Evolutionary conservation across 2,888 invertebrate species (phyloP).

Genomic region (Eilema sororculum): DNA sequence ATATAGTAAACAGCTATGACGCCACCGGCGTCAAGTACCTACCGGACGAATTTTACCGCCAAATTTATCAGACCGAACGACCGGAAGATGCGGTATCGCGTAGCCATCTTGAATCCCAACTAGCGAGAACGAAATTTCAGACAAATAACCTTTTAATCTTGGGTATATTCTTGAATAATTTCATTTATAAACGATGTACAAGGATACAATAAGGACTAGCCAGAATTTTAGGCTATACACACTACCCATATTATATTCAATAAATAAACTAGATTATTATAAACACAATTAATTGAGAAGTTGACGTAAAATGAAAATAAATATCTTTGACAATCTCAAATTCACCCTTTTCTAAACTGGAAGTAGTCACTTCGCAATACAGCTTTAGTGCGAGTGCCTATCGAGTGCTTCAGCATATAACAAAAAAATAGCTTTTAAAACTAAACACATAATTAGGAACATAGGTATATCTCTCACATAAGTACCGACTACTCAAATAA

Average conservation of each 20-base stretch:
- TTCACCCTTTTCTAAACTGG: not conserved
- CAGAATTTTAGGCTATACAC: not conserved
- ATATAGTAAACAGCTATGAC: not conserved
- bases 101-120: not conserved
- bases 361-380: not conserved
- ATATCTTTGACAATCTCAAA: not conserved
- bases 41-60: not conserved
- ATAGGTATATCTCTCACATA: not conserved
- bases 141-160: not conserved
- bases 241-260: not conserved
- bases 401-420: not conserved
- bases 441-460: not conserved
- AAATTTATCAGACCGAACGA: conserved; percentile 1
- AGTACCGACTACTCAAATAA: conserved; percentile 7
- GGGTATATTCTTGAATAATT: not conserved
- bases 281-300: not conserved
- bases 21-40: not conserved
- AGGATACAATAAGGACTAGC: not conserved
- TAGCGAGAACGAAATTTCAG: not conserved
- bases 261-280: not conserved
- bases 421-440: not conserved
- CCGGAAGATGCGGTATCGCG: conserved; percentile 2
- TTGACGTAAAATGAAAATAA: not conserved
- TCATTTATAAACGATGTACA: not conserved
- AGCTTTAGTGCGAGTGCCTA: too few relatives aligned